Base-by-base conservation (phyloP, 2,888 invertebrate species). In the Patella depressa region DNA sequence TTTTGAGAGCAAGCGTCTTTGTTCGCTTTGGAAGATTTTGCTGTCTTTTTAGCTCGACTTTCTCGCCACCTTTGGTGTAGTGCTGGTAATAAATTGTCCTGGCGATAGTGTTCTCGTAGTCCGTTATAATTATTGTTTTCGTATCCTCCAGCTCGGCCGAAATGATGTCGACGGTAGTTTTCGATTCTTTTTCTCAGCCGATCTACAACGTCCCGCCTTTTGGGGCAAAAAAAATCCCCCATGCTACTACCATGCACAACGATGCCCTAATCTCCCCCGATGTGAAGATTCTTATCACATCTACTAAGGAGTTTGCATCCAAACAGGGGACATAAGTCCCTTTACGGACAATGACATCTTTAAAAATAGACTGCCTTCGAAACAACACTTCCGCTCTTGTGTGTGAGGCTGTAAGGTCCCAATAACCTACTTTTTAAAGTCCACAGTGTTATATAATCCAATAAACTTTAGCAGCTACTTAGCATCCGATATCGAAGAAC, bases 31-130 rank as follows among this genome's bases (percentile, higher is more conserved):
- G 82, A 81, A 57, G 83, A 84, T 79, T 89, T 89, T 14, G 87
- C 84, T 85, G 95, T 95, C 86, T 96, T 94, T 92, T 97, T 97
- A 85, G 96, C 95, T 92, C 97, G 97, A 91, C 95, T 95, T 92
- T 98, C 98, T 87, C 97, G 94, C 92, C 95, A 97, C 83, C 96
- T 94, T 92, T 97, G 97, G 92, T 96, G 96, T 82, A 98, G 93
- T 83, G 96, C 94, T 34, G 78, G 78, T 14, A 65, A 24, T 85
- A 95, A 93, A 59, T 97, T 97, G 92, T 97, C 97, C 92, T 97
- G 95, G 87, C 96, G 95, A 91, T 97, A 96, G 91, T 97, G 97
- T 90, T 97, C 97, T 93, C 96, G 96, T 81, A 96, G 94, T 69
- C 96, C 96, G 90, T 74, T 94, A 96, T 92, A 96, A 96, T 83